Percentiles rank a stretch among this genome's conserved stretches.
phyloP scores from a whole-genome alignment of 2,888 invertebrate genomes.

The Drosophila leonis region DNA sequence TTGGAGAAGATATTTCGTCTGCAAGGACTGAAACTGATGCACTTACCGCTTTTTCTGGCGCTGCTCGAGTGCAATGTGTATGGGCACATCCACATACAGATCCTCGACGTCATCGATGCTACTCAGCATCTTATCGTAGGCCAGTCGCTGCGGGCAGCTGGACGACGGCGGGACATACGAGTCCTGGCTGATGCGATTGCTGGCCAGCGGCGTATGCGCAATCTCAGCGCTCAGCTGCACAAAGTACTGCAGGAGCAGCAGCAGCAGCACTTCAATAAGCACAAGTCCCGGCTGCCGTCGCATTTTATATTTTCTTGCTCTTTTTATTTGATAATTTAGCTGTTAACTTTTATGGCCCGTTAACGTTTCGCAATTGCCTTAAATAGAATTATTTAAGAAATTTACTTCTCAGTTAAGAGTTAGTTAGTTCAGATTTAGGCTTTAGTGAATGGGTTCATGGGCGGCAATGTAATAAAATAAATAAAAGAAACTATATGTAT shows the following conservation, averaged over 20 bases:
- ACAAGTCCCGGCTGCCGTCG: conserved; percentile 45
- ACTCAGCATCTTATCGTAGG: conserved; percentile 74
- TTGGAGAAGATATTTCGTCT: neutral
- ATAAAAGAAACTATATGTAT: neutral
- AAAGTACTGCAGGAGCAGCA: conserved; percentile 23
- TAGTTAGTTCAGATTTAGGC: neutral
- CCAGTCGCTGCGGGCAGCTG: conserved; percentile 61
- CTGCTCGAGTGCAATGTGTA: conserved; percentile 81
- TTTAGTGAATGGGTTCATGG: neutral
- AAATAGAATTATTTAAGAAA: conserved; percentile 4
- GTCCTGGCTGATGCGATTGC: conserved; percentile 56
- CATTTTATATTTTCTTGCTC: conserved; percentile 30
- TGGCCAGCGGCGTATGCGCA: conserved; percentile 44
- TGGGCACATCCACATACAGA: conserved; percentile 83
- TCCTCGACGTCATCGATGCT: conserved; percentile 84
- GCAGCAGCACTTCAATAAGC: conserved; percentile 38
- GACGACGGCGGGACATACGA: conserved; percentile 12
- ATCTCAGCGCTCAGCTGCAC: conserved; percentile 60
- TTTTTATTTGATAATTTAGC: conserved; percentile 4
- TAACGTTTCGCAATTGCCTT: conserved; percentile 18
- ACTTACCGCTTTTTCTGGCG: conserved; percentile 84
- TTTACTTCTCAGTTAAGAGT: neutral
- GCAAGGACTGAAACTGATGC: neutral
- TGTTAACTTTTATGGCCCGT: conserved; percentile 20
- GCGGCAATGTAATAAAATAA: neutral